Conservation (phyloP, 2,888 invertebrate species). For the Mythimna albipuncta region DNA sequence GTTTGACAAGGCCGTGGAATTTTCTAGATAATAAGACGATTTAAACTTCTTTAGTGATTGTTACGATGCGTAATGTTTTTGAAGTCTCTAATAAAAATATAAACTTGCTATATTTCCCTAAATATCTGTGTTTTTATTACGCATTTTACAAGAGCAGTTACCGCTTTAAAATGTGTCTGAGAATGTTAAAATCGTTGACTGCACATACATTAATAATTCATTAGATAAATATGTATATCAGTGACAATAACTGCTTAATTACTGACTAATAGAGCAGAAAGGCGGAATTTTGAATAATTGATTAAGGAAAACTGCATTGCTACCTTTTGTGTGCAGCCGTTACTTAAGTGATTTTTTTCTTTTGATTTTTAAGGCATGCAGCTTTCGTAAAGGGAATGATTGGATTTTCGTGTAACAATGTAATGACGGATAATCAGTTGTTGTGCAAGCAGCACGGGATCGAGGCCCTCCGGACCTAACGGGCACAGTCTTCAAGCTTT, state of each 20-base stretch:
- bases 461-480: conserved; percentile 66
- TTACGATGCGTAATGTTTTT: too few species aligned
- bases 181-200: conserved; percentile 25
- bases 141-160: neutral
- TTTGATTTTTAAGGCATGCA: conserved; percentile 35
- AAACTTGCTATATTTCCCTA: neutral
- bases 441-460: conserved; percentile 65
- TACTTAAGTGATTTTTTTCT: conserved; percentile 15
- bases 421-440: conserved; percentile 67
- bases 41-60: neutral
- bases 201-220: conserved; percentile 35
- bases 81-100: too few species aligned
- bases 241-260: conserved; percentile 46
- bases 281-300: conserved; percentile 31
- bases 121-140: neutral
- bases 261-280: conserved; percentile 30
- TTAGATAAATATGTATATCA: conserved; percentile 32
- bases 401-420: conserved; percentile 63
- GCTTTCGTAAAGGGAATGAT: conserved; percentile 54
- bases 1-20: conserved; percentile 8
- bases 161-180: neutral
- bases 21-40: neutral
- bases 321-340: conserved; percentile 26
- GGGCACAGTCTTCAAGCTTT: conserved; percentile 54
- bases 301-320: conserved; percentile 32